Conservation (phyloP, 2,113 vertebrate species). For the Mormyrus iriodes region DNA sequence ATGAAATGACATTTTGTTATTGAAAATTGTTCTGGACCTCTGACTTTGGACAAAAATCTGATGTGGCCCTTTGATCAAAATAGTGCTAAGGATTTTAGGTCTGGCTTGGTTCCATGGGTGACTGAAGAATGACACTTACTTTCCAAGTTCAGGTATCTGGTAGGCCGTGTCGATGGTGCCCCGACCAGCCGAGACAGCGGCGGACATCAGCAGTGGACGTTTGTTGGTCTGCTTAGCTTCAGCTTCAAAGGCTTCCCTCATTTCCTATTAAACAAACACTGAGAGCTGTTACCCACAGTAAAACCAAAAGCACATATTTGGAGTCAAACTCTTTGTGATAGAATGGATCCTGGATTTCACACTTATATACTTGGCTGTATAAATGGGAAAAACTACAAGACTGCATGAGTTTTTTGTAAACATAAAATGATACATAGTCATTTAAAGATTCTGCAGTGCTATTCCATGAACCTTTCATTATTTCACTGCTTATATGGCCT, state of each 20-base stretch:
- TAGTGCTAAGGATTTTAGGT: background rate
- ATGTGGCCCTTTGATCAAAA: background rate
- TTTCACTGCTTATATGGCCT: too few relatives aligned
- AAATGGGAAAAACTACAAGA: background rate
- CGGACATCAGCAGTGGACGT: constrained; percentile 57
- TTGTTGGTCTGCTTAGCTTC: constrained; percentile 55
- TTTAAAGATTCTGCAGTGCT: background rate
- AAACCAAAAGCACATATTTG: background rate
- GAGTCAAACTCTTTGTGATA: background rate
- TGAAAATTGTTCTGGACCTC: background rate
- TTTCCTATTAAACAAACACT: constrained; percentile 46
- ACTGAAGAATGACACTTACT: constrained; percentile 28
- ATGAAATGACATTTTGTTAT: background rate
- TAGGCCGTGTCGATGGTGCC: constrained; percentile 54
- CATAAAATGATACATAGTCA: background rate
- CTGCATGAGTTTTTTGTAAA: background rate
- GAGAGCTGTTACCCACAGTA: background rate
- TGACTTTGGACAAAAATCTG: background rate
- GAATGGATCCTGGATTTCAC: background rate
- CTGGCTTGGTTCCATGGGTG: background rate
- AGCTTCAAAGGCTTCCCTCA: constrained; percentile 58
- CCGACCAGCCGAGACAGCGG: constrained; percentile 55
- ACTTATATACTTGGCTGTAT: background rate
- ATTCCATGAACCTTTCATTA: background rate
- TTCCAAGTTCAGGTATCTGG: constrained; percentile 52